phyloP scores from a whole-genome alignment of 2,888 invertebrate genomes.

The Bugula neritina region DNA sequence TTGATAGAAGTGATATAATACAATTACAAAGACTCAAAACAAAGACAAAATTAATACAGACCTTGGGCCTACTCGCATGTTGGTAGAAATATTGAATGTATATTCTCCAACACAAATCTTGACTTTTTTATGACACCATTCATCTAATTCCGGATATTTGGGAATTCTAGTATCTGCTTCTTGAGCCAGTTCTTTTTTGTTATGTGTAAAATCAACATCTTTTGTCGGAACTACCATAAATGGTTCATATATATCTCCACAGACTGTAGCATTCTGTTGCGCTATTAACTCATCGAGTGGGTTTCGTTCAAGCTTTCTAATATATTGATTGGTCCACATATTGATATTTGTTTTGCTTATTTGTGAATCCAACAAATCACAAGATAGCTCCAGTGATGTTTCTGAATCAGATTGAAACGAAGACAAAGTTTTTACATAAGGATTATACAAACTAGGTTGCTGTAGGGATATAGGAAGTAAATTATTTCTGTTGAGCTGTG shows the following conservation, averaged over 20 bases:
- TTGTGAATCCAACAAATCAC: background rate
- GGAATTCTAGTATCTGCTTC: background rate
- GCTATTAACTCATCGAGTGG: background rate
- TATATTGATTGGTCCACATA: background rate
- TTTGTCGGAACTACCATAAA: background rate
- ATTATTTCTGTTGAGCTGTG: too few relatives aligned
- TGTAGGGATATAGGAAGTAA: too few relatives aligned
- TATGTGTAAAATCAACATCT: background rate
- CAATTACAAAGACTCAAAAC: background rate
- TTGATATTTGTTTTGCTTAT: background rate
- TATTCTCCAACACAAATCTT: constrained; percentile 12
- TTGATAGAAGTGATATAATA: too few relatives aligned
- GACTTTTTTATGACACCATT: background rate
- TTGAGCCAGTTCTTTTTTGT: background rate
- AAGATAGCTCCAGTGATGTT: background rate
- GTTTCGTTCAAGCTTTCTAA: background rate
- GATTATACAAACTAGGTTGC: too few relatives aligned
- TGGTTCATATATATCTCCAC: background rate
- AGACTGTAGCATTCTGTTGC: background rate
- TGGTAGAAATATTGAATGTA: background rate
- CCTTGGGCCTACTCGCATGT: background rate
- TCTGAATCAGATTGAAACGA: background rate
- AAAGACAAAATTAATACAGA: background rate
- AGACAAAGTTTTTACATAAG: too few relatives aligned
- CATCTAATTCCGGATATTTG: background rate